These are phyloP conservation scores for Branchellion lobata DNA, from an alignment of 2,888 invertebrate genomes.

Conservation along the genomic window DNA sequence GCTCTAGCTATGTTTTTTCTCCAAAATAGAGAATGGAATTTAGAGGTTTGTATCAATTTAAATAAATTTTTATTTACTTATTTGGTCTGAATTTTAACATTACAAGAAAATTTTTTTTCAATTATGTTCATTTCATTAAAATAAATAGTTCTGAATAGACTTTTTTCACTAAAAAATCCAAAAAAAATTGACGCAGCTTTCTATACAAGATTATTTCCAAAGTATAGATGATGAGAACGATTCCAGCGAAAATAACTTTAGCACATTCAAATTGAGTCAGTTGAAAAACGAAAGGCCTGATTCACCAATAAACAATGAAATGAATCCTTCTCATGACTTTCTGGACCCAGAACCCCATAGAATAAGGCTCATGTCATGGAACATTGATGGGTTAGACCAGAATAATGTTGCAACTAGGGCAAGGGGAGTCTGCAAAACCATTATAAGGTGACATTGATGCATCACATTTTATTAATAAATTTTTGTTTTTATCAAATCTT, in stretches of 20 bases:
- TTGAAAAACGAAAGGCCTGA: background rate
- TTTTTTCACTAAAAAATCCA: constrained; percentile 4
- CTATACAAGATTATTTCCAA: constrained; percentile 30
- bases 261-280: background rate
- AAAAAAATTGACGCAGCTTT: background rate
- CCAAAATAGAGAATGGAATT: constrained; percentile 66
- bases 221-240: constrained; percentile 21
- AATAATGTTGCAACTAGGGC: constrained; percentile 64
- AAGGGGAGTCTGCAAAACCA: constrained; percentile 64
- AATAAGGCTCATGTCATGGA: constrained; percentile 66
- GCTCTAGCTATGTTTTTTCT: constrained; percentile 67
- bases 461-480: no score
- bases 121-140: background rate
- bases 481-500: no score
- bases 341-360: constrained; percentile 55
- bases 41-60: constrained; percentile 60
- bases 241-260: background rate
- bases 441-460: constrained; percentile 55
- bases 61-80: constrained; percentile 7
- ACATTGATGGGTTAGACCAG: constrained; percentile 68
- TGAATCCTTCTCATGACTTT: constrained; percentile 5
- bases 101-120: no score
- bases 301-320: background rate
- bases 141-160: background rate
- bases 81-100: no score